Evolutionary conservation across 1,140 invertebrate genomes (phyloP), one percentile per base, ranked within the genome.

Genomic region (Lasioglossum baleicum): DNA sequence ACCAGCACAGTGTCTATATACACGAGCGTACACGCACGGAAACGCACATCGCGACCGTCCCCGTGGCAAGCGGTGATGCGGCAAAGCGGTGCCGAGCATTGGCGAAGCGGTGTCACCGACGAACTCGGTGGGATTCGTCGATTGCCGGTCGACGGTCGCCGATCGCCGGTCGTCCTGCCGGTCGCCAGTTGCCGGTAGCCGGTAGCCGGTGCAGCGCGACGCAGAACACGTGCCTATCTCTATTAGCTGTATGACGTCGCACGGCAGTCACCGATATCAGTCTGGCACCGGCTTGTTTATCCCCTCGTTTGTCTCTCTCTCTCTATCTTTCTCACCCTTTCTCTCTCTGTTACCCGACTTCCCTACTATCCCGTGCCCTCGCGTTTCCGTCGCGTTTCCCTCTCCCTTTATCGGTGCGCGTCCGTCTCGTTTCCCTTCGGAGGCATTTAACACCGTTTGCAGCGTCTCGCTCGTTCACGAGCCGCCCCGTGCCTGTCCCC

Each of bases 141-240:
- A 35, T 35, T 2, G 44, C 44, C 44, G 44, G 44, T 48, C 8
- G 44, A 10, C 44, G 44, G 44, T 48, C 8, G 44, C 44, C 44
- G 44, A 10, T 48, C 44, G 44, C 0, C 44, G 44, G 44, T 11
- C 44, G 44, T 11, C 8, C 7, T 8, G 3, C 5, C 42, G 44
- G 44, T 48, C 44, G 44, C 10, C 10, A 3, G 44, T 48, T 13
- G 44, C 13, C 44, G 44, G 44, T 8, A 7, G 44, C 13, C 44
- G 44, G 44, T 8, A 7, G 44, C 80, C 78, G 64, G 60, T 73
- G 60, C 73, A 68, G 73, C 56, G 56, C 76, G 83, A 82, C 76
- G 82, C 83, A 87, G 88, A 91, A 90, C 89, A 91, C 89, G 90
- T 88, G 89, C 89, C 91, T 92, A 92, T 92, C 91, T 92, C 90